A percentile compares a stretch with the other conserved stretches of the same genome.
These are phyloP conservation scores for Dichetophora obliterata DNA, from an alignment of 2,888 invertebrate species.

Conservation along the genomic window DNA sequence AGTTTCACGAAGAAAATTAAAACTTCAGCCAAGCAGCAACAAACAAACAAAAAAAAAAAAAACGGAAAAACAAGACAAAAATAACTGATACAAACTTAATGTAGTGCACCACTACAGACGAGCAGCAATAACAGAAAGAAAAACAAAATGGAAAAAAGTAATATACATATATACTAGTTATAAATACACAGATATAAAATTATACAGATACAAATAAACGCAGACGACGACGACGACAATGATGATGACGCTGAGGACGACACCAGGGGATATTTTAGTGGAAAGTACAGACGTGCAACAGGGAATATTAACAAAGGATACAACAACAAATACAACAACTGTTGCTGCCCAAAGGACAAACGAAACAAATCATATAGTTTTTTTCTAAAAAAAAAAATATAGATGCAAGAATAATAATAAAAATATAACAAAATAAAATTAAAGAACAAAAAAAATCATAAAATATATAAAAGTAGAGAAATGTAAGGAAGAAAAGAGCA, in stretches of 20 bases:
- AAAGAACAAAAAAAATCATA: too few relatives aligned
- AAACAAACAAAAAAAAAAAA: background rate
- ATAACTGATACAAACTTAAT: background rate
- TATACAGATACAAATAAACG: background rate
- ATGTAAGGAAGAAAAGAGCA: too few relatives aligned
- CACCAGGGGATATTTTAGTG: background rate
- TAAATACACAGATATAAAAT: background rate
- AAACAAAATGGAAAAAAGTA: background rate
- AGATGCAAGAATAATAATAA: too few relatives aligned
- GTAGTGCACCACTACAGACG: background rate
- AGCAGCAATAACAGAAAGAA: background rate
- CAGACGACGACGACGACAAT: background rate
- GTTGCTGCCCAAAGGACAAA: background rate
- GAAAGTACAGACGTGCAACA: background rate
- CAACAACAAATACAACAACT: background rate
- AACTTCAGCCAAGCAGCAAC: background rate
- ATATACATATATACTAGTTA: background rate
- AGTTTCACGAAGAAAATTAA: background rate
- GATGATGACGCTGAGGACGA: background rate
- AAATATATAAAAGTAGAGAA: too few relatives aligned
- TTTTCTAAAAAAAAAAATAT: too few relatives aligned
- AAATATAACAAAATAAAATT: too few relatives aligned
- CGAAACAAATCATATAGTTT: too few relatives aligned
- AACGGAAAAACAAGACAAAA: background rate
- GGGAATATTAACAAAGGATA: constrained; percentile 1